Percentiles rank a stretch among this genome's conserved stretches.
These are phyloP conservation scores for Drosophila multiciliata DNA, from an alignment of 2,888 invertebrate species.

Conservation along the genomic window DNA sequence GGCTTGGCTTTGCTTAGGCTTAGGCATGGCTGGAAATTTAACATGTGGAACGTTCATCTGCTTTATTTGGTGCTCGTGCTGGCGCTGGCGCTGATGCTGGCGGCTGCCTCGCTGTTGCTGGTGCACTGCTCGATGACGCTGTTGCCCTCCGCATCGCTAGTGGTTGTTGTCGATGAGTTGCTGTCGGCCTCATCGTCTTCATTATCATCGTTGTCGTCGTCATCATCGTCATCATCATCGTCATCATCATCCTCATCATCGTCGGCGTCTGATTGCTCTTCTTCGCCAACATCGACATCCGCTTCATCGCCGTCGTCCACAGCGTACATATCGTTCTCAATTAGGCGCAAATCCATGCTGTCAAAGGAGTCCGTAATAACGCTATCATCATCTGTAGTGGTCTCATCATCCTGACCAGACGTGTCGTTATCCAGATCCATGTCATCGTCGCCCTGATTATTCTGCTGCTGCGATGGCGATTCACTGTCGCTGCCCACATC, in stretches of 20 bases:
- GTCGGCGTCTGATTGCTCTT: constrained; percentile 54
- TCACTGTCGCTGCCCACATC: constrained; percentile 49
- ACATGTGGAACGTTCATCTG: constrained; percentile 18
- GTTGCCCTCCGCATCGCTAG: constrained; percentile 78
- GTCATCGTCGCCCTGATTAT: constrained; percentile 56
- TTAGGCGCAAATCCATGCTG: constrained; percentile 69
- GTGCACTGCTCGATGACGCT: constrained; percentile 81
- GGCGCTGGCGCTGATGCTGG: constrained; percentile 46
- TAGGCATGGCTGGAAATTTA: constrained; percentile 57
- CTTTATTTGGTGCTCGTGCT: constrained; percentile 56
- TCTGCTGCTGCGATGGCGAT: constrained; percentile 58
- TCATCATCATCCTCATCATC: constrained; percentile 61
- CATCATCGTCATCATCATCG: constrained; percentile 49
- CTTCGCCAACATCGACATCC: constrained; percentile 61
- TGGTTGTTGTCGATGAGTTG: constrained; percentile 70
- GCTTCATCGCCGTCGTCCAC: constrained; percentile 62
- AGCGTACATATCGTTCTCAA: constrained; percentile 66
- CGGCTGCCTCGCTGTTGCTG: constrained; percentile 68
- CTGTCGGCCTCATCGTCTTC: constrained; percentile 54
- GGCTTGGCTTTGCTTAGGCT: constrained; percentile 39
- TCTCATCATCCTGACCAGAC: constrained; percentile 67
- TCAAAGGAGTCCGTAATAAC: constrained; percentile 71
- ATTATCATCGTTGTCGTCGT: not conserved
- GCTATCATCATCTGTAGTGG: constrained; percentile 72
- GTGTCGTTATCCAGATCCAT: constrained; percentile 60